These are phyloP conservation scores for Ctenosaura bakeri DNA, from an alignment of 2,797 vertebrate species.

Conservation along the genomic window DNA sequence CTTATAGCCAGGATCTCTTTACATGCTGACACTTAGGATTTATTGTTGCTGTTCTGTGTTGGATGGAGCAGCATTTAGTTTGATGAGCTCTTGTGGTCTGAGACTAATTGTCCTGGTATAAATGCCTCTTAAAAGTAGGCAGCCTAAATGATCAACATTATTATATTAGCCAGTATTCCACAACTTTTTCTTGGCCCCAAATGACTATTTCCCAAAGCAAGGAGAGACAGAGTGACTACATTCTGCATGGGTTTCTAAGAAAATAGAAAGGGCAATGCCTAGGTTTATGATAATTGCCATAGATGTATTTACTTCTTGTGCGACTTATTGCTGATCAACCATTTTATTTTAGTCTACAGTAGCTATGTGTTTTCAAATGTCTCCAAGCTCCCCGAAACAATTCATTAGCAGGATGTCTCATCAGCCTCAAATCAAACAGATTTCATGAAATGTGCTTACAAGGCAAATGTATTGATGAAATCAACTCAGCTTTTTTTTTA, in stretches of 20 bases:
- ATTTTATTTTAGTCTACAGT: conserved; percentile 23
- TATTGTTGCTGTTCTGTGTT: background rate
- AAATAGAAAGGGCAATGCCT: background rate
- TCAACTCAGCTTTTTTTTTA: background rate
- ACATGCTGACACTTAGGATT: background rate
- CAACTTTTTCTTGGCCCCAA: background rate
- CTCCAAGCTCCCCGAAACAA: conserved; percentile 28
- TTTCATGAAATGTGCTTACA: conserved; percentile 15
- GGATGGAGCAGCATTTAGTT: background rate
- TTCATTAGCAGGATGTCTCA: conserved; percentile 25
- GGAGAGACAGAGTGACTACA: background rate
- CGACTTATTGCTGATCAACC: background rate
- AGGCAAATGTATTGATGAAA: conserved; percentile 24
- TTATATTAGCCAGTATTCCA: background rate
- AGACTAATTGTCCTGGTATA: background rate
- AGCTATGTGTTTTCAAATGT: conserved; percentile 12
- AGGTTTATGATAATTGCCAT: background rate
- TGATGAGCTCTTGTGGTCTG: background rate
- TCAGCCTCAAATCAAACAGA: conserved; percentile 8
- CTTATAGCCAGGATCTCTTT: background rate
- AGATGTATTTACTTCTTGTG: conserved; percentile 26
- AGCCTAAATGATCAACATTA: background rate
- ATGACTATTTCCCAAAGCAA: background rate
- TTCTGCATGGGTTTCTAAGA: background rate
- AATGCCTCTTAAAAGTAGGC: background rate